Percentiles rank a stretch among this genome's conserved stretches.
phyloP scores from a whole-genome alignment of 2,888 invertebrate species.

The Muscina levida region DNA sequence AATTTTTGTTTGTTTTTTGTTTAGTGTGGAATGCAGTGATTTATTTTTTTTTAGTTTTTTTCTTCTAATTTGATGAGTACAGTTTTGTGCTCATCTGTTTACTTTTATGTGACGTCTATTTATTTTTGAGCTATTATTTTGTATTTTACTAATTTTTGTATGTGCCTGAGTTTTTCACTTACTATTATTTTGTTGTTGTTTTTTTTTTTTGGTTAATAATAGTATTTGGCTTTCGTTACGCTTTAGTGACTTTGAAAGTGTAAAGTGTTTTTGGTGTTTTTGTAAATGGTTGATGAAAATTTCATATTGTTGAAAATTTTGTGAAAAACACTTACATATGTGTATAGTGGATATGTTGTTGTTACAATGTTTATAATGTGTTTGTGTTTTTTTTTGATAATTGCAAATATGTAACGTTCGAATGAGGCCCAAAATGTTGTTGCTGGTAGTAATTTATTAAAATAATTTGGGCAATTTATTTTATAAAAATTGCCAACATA shows the following conservation, averaged over 20 bases:
- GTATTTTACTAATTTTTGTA: conserved; percentile 4
- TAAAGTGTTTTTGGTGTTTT: conserved; percentile 37
- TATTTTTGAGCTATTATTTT: conserved; percentile 2
- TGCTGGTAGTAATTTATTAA: no score
- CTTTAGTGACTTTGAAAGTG: conserved; percentile 63
- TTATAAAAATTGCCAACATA: conserved; percentile 7
- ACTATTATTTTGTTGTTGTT: conserved; percentile 5
- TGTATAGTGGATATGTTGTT: no score
- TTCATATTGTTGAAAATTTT: neutral
- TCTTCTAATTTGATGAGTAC: no score
- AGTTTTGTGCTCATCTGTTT: neutral
- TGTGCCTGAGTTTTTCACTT: no score
- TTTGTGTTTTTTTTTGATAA: no score
- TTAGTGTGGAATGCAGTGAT: conserved; percentile 16
- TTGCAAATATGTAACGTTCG: no score
- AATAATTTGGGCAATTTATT: no score
- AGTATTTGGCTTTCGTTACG: conserved; percentile 31
- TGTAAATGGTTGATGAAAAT: neutral
- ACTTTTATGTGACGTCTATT: conserved; percentile 11
- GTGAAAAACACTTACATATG: neutral
- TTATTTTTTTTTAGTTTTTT: conserved; percentile 4
- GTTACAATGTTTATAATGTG: no score
- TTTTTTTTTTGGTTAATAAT: no score
- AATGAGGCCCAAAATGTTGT: no score
- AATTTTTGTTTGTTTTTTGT: neutral